These are phyloP conservation scores for Chrysomallon squamiferum DNA, from an alignment of 1,140 invertebrate genomes.

Conservation along the genomic window DNA sequence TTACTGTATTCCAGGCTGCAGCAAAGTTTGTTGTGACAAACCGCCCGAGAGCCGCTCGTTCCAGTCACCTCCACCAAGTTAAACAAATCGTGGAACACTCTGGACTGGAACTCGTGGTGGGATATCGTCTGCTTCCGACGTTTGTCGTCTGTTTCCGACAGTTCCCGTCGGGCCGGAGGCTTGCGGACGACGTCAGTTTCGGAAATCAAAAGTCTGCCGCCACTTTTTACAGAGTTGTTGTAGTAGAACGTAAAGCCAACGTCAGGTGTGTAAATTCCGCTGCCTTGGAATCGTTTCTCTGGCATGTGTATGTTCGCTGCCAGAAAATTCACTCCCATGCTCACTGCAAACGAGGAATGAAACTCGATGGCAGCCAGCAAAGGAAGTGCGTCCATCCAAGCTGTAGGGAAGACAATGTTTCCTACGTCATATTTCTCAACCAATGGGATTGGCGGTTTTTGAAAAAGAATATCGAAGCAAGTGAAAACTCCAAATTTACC, in stretches of 20 bases:
- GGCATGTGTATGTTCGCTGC: slow-evolving; percentile 68
- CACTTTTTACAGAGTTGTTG: slow-evolving; percentile 12
- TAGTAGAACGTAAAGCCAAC: slow-evolving; percentile 31
- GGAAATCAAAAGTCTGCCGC: slow-evolving; percentile 35
- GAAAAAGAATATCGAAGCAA: slow-evolving; percentile 79
- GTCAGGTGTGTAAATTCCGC: slow-evolving; percentile 66
- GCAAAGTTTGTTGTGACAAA: slow-evolving; percentile 42
- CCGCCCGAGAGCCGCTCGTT: slow-evolving; percentile 8
- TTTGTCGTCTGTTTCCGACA: not conserved
- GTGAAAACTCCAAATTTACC: slow-evolving; percentile 79
- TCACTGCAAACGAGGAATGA: slow-evolving; percentile 68
- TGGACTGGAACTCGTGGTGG: slow-evolving; percentile 11
- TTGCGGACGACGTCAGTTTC: slow-evolving; percentile 25
- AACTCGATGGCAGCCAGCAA: slow-evolving; percentile 68
- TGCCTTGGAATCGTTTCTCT: slow-evolving; percentile 65
- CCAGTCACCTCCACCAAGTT: slow-evolving; percentile 33
- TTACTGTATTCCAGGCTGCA: slow-evolving; percentile 38
- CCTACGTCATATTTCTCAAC: slow-evolving; percentile 67
- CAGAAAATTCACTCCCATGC: slow-evolving; percentile 68
- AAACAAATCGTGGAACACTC: slow-evolving; percentile 37
- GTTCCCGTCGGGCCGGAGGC: not conserved
- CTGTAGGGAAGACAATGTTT: slow-evolving; percentile 75
- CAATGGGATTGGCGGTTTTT: slow-evolving; percentile 67
- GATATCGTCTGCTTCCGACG: not conserved
- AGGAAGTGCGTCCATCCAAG: slow-evolving; percentile 77